These are phyloP conservation scores for Rhinatrema bivittatum DNA, from an alignment of 2,797 vertebrate genomes.

Conservation along the genomic window DNA sequence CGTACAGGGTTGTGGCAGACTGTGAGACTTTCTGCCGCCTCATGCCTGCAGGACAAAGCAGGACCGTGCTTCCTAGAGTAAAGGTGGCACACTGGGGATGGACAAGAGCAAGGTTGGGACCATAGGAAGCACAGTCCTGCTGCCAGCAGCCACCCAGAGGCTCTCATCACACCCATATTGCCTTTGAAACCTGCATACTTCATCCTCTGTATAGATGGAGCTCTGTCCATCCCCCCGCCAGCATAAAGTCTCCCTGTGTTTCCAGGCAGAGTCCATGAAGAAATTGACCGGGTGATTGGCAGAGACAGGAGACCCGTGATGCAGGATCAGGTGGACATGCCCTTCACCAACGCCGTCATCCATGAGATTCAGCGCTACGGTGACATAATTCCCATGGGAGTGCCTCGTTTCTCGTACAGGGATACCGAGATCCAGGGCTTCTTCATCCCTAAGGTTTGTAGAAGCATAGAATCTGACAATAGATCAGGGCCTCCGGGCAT, in stretches of 20 bases:
- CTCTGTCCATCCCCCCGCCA: neutral
- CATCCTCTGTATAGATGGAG: neutral
- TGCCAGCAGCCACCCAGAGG: neutral
- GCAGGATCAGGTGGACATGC: conserved; percentile 43
- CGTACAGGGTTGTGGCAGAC: no score
- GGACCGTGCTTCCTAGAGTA: no score
- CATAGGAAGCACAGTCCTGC: neutral
- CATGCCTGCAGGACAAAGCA: no score
- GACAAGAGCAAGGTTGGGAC: fast-evolving
- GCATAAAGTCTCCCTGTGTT: neutral
- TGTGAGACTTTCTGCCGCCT: no score
- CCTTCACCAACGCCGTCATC: conserved; percentile 49
- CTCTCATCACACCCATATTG: no score
- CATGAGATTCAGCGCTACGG: conserved; percentile 59
- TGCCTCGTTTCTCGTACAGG: conserved; percentile 39
- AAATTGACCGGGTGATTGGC: conserved; percentile 42
- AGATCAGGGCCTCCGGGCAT: no score
- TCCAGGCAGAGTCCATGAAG: conserved; percentile 52
- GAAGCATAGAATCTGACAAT: no score
- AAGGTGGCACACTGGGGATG: fast-evolving
- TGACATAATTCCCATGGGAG: conserved; percentile 49
- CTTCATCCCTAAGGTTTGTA: conserved; percentile 55
- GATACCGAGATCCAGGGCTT: conserved; percentile 49
- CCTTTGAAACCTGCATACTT: no score
- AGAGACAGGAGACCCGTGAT: conserved; percentile 17